Evolutionary conservation across 92 coral and sea anemone genomes (phyloP).

Genomic region (Anthopleura xanthogrammica): DNA sequence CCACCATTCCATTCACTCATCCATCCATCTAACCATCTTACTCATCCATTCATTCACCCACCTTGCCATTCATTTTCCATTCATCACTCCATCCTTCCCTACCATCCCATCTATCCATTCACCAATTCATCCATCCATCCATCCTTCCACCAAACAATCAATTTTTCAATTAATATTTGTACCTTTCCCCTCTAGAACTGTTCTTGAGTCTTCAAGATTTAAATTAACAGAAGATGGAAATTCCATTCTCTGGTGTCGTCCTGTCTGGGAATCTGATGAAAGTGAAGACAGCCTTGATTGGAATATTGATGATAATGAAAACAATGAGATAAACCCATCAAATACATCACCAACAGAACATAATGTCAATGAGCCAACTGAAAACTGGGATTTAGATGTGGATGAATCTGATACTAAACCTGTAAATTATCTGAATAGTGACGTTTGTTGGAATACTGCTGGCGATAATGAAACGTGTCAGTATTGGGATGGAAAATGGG

Average conservation of each 20-base stretch:
- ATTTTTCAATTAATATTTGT: neutral
- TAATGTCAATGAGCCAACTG: conserved; percentile 12
- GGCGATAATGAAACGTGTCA: conserved; percentile 6
- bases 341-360: conserved; percentile 1
- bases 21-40: neutral
- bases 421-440: neutral
- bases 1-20: neutral
- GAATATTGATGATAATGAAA: conserved; percentile 10
- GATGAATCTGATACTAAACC: conserved; percentile 7
- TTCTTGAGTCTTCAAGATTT: conserved; percentile 45
- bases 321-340: neutral
- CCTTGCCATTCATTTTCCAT: too few species aligned
- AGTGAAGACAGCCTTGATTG: conserved; percentile 43
- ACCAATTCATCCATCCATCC: too few species aligned
- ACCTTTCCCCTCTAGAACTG: conserved; percentile 26
- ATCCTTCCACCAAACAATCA: too few species aligned
- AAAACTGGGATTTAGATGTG: conserved; percentile 41
- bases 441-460: conserved; percentile 47
- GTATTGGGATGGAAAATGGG: conserved; percentile 47
- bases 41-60: neutral
- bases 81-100: neutral
- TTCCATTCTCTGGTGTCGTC: conserved; percentile 50
- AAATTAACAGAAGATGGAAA: conserved; percentile 50
- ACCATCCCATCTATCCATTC: too few species aligned
- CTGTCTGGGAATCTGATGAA: conserved; percentile 62